phyloP scores from a whole-genome alignment of 2,888 invertebrate genomes.

The Thymelicus sylvestris region DNA sequence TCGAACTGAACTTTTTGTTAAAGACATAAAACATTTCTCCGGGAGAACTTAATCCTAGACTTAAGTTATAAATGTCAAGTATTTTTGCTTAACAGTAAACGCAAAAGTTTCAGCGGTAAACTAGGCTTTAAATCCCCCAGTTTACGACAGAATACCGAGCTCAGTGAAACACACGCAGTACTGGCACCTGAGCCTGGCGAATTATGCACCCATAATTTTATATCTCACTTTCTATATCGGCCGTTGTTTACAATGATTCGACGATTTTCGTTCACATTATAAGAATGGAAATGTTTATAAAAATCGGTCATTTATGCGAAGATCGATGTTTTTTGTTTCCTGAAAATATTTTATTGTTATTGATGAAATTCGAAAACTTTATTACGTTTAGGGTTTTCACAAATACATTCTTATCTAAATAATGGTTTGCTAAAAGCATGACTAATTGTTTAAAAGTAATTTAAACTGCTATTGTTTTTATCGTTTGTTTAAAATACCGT shows the following conservation, averaged over 20 bases:
- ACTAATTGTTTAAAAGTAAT: too few relatives aligned
- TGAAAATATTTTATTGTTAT: too few relatives aligned
- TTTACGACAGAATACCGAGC: slow-evolving; percentile 51
- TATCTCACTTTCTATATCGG: slow-evolving; percentile 20
- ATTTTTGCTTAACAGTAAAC: slow-evolving; percentile 49
- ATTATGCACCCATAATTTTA: slow-evolving; percentile 33
- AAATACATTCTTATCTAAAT: too few relatives aligned
- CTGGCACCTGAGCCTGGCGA: slow-evolving; percentile 26
- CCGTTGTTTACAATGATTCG: not conserved
- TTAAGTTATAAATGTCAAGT: slow-evolving; percentile 38
- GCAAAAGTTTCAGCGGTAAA: slow-evolving; percentile 52
- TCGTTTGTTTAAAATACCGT: slow-evolving; percentile 7
- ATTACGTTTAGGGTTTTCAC: too few relatives aligned
- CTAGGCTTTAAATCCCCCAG: slow-evolving; percentile 53
- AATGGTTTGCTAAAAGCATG: too few relatives aligned
- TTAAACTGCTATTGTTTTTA: too few relatives aligned
- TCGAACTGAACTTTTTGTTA: slow-evolving; percentile 23
- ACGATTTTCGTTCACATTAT: not conserved
- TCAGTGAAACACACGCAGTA: slow-evolving; percentile 26
- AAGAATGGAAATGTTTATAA: not conserved
- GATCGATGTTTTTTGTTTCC: too few relatives aligned
- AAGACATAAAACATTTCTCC: slow-evolving; percentile 33
- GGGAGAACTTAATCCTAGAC: slow-evolving; percentile 32
- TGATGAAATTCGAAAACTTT: too few relatives aligned
- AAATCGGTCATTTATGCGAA: not conserved